phyloP scores from a whole-genome alignment of 2,888 invertebrate species.

The Cantharis rustica region DNA sequence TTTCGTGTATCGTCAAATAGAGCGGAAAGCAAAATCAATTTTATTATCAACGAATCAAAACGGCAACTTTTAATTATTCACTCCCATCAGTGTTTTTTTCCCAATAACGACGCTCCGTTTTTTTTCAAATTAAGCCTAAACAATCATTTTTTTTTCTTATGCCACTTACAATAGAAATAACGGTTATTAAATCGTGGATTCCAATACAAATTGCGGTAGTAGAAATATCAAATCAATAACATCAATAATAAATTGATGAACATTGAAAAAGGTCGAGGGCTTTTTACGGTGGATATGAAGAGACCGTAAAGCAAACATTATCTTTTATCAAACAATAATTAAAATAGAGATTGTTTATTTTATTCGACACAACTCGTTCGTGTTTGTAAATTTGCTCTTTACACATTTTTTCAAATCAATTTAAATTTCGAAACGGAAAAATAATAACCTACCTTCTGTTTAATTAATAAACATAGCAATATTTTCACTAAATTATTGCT shows the following conservation, averaged over 20 bases:
- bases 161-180: constrained; percentile 10
- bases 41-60: background rate
- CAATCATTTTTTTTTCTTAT: background rate
- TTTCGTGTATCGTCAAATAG: constrained; percentile 30
- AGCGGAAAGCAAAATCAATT: constrained; percentile 24
- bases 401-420: background rate
- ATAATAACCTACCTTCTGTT: background rate
- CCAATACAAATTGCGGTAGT: constrained; percentile 1
- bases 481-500: background rate
- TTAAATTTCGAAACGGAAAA: background rate
- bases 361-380: background rate
- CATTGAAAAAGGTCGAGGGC: background rate
- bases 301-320: background rate
- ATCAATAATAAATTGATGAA: constrained; percentile 4
- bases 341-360: background rate
- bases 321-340: background rate
- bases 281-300: background rate
- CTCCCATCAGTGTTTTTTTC: background rate
- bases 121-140: background rate
- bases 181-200: constrained; percentile 5
- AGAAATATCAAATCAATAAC: constrained; percentile 6
- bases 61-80: background rate
- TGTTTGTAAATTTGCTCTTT: background rate
- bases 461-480: background rate
- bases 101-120: background rate